Evolutionary conservation across 2,113 vertebrate species (phyloP).

Genomic region (Melanerpes formicivorus): DNA sequence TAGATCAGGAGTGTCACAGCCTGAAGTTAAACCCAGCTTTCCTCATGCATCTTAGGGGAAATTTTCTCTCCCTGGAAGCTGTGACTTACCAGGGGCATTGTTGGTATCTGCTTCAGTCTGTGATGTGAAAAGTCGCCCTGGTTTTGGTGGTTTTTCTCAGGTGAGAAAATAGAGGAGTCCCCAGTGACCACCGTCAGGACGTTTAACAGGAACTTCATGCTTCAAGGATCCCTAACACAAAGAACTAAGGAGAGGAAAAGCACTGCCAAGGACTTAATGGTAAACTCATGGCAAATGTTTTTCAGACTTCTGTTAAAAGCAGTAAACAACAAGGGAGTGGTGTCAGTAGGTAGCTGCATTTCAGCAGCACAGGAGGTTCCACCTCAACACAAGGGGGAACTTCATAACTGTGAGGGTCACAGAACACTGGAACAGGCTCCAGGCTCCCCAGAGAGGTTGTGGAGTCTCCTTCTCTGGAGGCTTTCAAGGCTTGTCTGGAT

Average conservation of each 20-base stretch:
- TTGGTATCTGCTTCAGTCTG: neutral
- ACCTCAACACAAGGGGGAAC: no score
- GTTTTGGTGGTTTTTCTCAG: slow-evolving; percentile 55
- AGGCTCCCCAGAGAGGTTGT: no score
- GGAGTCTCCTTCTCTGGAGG: no score
- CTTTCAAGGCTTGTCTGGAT: no score
- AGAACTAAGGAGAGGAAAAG: slow-evolving; percentile 70
- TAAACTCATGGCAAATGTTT: slow-evolving; percentile 35
- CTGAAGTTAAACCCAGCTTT: slow-evolving; percentile 26
- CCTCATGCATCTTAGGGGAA: neutral
- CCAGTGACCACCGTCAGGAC: slow-evolving; percentile 62
- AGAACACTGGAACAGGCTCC: no score
- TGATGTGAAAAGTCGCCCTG: neutral
- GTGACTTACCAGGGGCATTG: neutral
- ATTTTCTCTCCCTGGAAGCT: neutral
- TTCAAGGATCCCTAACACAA: slow-evolving; percentile 76
- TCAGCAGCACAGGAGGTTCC: neutral
- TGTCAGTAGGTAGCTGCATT: neutral
- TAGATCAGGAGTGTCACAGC: neutral
- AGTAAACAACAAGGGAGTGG: neutral
- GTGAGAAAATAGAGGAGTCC: slow-evolving; percentile 68
- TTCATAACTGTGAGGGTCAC: no score
- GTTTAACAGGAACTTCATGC: slow-evolving; percentile 78
- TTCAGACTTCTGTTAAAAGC: neutral
- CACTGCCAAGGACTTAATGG: slow-evolving; percentile 72